These are phyloP conservation scores for Laterallus jamaicensis DNA, from an alignment of 2,113 vertebrate genomes.

Conservation along the genomic window DNA sequence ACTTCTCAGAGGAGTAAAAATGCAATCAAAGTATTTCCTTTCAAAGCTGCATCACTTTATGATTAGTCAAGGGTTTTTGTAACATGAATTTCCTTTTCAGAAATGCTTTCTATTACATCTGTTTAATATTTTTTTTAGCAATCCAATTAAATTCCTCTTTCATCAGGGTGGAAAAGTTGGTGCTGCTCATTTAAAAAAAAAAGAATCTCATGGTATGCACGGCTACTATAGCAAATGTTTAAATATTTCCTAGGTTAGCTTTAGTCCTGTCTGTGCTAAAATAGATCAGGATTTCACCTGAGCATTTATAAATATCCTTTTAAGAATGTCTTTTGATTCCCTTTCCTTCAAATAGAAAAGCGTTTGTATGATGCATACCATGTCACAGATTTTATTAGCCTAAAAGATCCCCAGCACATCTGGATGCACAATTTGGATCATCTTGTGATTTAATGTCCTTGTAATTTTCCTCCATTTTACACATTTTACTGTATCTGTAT, in stretches of 20 bases:
- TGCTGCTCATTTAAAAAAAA: conserved; percentile 45
- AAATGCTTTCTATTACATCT: conserved; percentile 66
- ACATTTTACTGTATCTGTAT: background rate
- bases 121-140: conserved; percentile 35
- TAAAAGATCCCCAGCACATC: background rate
- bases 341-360: background rate
- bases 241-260: background rate
- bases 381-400: conserved; percentile 12
- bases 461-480: background rate
- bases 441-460: background rate
- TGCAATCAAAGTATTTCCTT: conserved; percentile 72
- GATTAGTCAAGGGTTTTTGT: conserved; percentile 66
- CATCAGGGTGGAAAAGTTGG: conserved; percentile 51
- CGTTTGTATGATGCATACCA: background rate
- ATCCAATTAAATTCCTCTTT: conserved; percentile 57
- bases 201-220: background rate
- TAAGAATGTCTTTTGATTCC: background rate
- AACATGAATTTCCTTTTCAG: conserved; percentile 50
- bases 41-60: conserved; percentile 66
- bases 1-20: conserved; percentile 69
- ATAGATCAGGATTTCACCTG: background rate
- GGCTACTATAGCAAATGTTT: background rate
- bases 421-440: background rate
- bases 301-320: background rate
- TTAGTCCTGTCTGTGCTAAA: background rate